Conservation (phyloP, 2,888 invertebrate species). For the Ophioninae sp. region DNA sequence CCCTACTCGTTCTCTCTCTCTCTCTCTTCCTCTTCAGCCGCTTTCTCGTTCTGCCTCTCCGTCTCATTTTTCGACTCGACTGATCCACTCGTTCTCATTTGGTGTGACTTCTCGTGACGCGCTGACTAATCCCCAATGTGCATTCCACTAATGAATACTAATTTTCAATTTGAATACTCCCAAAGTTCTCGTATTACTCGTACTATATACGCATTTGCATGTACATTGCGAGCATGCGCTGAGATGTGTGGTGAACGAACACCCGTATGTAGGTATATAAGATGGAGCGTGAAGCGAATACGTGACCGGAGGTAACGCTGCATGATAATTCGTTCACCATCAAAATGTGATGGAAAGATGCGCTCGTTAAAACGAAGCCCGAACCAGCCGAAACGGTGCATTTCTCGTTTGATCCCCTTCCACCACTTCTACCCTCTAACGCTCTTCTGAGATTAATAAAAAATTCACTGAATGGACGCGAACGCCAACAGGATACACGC, state of each 20-base stretch:
- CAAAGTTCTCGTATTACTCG: slow-evolving; percentile 33
- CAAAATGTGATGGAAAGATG: slow-evolving; percentile 7
- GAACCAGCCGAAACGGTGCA: not conserved
- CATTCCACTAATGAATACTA: slow-evolving; percentile 62
- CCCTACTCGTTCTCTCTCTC: not conserved
- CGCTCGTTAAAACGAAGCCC: slow-evolving; percentile 2
- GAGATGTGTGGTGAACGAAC: not conserved
- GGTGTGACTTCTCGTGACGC: slow-evolving; percentile 47
- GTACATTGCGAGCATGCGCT: not conserved
- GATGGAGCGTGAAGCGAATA: not conserved
- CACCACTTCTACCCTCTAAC: not conserved
- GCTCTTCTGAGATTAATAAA: not conserved
- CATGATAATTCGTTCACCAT: slow-evolving; percentile 2
- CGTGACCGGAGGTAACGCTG: not conserved
- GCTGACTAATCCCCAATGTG: slow-evolving; percentile 36
- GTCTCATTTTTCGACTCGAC: slow-evolving; percentile 25
- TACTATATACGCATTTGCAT: slow-evolving; percentile 21
- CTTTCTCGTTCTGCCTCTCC: not conserved
- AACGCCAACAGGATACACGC: not conserved
- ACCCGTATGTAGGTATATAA: not conserved
- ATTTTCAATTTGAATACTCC: slow-evolving; percentile 61
- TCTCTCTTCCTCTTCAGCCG: slow-evolving; percentile 3
- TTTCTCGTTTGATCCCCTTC: not conserved
- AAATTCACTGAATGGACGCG: not conserved
- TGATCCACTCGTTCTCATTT: slow-evolving; percentile 58